Evolutionary conservation across 1,140 invertebrate genomes (phyloP).

Genomic region (Cyphomyrmex costatus): DNA sequence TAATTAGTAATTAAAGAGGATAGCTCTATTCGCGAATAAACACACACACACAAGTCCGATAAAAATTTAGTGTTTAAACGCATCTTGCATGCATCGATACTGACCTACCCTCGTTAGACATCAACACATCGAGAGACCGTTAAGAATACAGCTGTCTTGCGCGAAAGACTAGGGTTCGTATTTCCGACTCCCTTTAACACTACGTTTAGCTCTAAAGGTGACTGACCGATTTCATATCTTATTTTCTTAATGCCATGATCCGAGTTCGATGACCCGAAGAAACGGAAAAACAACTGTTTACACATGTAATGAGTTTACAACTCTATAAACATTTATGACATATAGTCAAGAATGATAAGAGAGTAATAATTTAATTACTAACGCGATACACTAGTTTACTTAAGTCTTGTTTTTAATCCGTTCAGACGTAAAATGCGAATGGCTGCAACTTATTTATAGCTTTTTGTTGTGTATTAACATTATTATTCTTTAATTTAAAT

Average conservation of each 20-base stretch:
- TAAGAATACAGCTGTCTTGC: slow-evolving; percentile 78
- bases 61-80: background rate
- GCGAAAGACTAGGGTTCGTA: slow-evolving; percentile 36
- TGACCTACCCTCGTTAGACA: slow-evolving; percentile 81
- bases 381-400: background rate
- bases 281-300: background rate
- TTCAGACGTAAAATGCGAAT: background rate
- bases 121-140: slow-evolving; percentile 73
- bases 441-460: background rate
- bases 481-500: background rate
- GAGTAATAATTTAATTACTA: background rate
- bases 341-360: background rate
- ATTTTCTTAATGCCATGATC: slow-evolving; percentile 23
- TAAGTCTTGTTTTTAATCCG: background rate
- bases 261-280: background rate
- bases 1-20: background rate
- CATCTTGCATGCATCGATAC: slow-evolving; percentile 72
- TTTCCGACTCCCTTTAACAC: slow-evolving; percentile 36
- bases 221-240: slow-evolving; percentile 45
- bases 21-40: background rate
- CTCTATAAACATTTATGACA: background rate
- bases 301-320: background rate
- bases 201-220: slow-evolving; percentile 29
- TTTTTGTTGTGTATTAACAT: background rate
- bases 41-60: background rate